Evolutionary conservation across 2,797 vertebrate genomes (phyloP), one percentile per base, ranked within the genome.

Genomic region (Eurystomus glaucurus): DNA sequence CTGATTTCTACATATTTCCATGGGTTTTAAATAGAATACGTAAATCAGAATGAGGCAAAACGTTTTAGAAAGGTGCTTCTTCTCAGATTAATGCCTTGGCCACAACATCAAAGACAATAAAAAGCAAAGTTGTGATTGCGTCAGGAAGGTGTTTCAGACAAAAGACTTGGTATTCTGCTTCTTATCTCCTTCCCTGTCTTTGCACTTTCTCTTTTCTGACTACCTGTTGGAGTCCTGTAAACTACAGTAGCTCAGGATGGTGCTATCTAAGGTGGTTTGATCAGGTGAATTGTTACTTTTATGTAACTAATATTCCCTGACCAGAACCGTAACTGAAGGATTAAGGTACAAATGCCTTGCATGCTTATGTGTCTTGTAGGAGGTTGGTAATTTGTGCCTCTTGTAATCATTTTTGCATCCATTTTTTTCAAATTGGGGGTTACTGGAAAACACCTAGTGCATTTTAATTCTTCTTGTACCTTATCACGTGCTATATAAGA

Each of bases 401-500:
- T 45, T 75, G 37, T 20, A 71, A 6, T 77, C n/a, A 37, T 37
- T 37, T 37, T 37, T 37, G 37, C 37, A 37, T 11, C 37, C 37
- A 37, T 37, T 37, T 41, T 33, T 33, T 84, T 64, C 9, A 61
- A 54, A 66, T 31, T 50, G 9, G 19, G 8, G 6, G 5, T 71
- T 92, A 60, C 25, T 75, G 3, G 29, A 28, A 85, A 83, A 55
- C 3, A 35, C 6, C 19, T 1, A 12, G 9, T 26, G 10, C 6
- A 23, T 68, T 84, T 95, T 45, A 79, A 69, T 70, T 50, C n/a
- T 60, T 10, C 17, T 7, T 48, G 10, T 39, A n/a, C 20, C 1
- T 2, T 52, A 11, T 33, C 9, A 18, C 5, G 25, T 11, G 3
- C 1, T 31, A 6, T 19, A 1, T 33, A 31, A 62, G 3, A 5